These are phyloP conservation scores for Steinernema hermaphroditum DNA, from an alignment of 2,888 invertebrate genomes.

Conservation along the genomic window DNA sequence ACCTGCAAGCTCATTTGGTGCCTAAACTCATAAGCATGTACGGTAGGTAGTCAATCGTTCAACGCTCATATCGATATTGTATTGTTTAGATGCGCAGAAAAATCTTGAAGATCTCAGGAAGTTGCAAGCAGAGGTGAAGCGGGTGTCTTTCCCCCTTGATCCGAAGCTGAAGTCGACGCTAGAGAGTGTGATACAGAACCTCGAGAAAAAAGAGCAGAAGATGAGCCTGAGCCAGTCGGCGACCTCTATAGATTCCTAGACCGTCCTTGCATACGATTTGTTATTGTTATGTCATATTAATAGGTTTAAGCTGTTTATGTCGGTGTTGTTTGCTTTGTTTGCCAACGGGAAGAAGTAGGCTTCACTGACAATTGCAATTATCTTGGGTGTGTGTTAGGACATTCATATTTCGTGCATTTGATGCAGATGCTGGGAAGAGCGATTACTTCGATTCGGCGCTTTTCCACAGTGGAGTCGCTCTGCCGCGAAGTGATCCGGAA, in stretches of 20 bases:
- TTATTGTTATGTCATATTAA: not conserved
- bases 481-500: slow-evolving; percentile 9
- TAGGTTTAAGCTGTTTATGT: slow-evolving; percentile 9
- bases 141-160: slow-evolving; percentile 28
- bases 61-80: too few species aligned
- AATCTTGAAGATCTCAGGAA: slow-evolving; percentile 24
- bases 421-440: not conserved
- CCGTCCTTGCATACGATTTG: not conserved
- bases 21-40: slow-evolving; percentile 18
- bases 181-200: slow-evolving; percentile 6
- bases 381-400: too few species aligned
- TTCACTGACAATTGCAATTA: not conserved
- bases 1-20: not conserved
- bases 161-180: slow-evolving; percentile 31
- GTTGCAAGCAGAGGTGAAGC: slow-evolving; percentile 29
- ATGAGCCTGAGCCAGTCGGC: not conserved
- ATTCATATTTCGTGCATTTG: not conserved
- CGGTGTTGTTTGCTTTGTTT: not conserved
- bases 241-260: not conserved
- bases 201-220: not conserved
- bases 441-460: not conserved
- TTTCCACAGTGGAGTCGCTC: slow-evolving; percentile 21
- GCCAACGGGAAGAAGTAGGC: not conserved
- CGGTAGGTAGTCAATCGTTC: not conserved
- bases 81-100: slow-evolving; percentile 4